These are phyloP conservation scores for Pituophis catenifer DNA, from an alignment of 2,113 vertebrate species.

Conservation along the genomic window DNA sequence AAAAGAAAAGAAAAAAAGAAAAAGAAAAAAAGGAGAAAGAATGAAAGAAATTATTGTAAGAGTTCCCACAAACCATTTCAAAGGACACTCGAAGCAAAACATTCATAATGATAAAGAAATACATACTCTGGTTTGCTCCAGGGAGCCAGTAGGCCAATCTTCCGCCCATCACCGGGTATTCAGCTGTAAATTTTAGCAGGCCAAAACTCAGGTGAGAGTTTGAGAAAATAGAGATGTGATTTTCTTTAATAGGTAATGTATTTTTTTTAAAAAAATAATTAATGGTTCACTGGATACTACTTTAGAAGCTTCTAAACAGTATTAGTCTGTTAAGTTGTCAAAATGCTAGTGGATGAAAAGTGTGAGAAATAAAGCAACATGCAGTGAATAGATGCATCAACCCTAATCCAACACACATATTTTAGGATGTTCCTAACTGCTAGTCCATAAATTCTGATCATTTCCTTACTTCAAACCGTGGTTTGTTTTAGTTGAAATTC, in stretches of 20 bases:
- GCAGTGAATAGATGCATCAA: conserved; percentile 20
- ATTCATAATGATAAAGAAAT: conserved; percentile 28
- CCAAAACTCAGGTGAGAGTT: conserved; percentile 36
- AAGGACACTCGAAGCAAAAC: conserved; percentile 18
- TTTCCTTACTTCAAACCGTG: neutral
- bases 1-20: neutral
- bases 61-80: neutral
- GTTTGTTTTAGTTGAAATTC: neutral
- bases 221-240: conserved; percentile 19
- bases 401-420: neutral
- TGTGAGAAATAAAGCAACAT: conserved; percentile 15
- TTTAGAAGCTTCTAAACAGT: conserved; percentile 18
- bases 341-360: conserved; percentile 14
- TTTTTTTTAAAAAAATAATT: conserved; percentile 10
- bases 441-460: neutral
- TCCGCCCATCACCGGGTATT: conserved; percentile 32
- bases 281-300: conserved; percentile 16
- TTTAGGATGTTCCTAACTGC: neutral
- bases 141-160: conserved; percentile 35
- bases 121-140: conserved; percentile 35
- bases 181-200: conserved; percentile 38
- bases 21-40: neutral
- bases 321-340: conserved; percentile 3
- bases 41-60: neutral
- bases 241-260: conserved; percentile 26